Percentiles rank a stretch among this genome's conserved stretches.
Evolutionary conservation across 2,113 vertebrate genomes (phyloP).

Genomic region (Oplegnathus fasciatus): DNA sequence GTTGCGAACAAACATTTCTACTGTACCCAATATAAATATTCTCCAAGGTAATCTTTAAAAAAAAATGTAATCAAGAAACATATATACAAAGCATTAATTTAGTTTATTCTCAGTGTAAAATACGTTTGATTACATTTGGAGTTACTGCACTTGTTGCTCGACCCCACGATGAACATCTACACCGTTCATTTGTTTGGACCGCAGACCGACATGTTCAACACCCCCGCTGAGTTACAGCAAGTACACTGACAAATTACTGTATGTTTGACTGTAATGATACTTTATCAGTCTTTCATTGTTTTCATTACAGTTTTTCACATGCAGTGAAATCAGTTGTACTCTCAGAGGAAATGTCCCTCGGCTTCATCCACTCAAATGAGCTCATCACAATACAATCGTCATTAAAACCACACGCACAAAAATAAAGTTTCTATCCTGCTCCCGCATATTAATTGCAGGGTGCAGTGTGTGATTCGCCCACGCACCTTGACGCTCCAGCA

Average conservation of each 20-base stretch:
- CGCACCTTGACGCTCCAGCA: slow-evolving; percentile 22
- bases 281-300: background rate
- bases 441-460: slow-evolving; percentile 28
- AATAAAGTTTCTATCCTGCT: slow-evolving; percentile 20
- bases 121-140: no score
- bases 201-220: background rate
- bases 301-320: background rate
- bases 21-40: background rate
- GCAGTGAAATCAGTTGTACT: background rate
- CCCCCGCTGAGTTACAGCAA: slow-evolving; percentile 3
- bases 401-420: background rate
- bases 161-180: background rate
- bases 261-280: slow-evolving; percentile 7
- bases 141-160: background rate
- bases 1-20: background rate
- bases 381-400: background rate
- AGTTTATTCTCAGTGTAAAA: background rate
- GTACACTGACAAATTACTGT: background rate
- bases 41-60: background rate
- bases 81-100: background rate
- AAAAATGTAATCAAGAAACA: background rate
- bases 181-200: background rate
- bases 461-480: slow-evolving; percentile 19
- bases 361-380: background rate
- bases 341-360: slow-evolving; percentile 7